Percentiles rank a stretch among this genome's conserved stretches.
phyloP scores from a whole-genome alignment of 2,797 vertebrate species.

The Phalanger gymnotis region DNA sequence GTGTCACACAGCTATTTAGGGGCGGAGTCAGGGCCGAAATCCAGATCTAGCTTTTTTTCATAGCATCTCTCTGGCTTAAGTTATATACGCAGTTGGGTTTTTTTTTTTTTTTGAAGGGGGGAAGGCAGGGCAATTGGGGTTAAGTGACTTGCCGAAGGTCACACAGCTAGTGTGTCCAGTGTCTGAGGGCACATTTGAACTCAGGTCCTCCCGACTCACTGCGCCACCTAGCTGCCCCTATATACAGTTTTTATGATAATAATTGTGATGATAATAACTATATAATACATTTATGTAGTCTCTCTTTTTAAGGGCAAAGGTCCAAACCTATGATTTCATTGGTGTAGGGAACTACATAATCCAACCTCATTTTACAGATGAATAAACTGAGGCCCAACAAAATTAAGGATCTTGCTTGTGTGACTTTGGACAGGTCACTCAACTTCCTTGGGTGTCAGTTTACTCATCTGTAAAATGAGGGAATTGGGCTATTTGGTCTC shows the following conservation, averaged over 20 bases:
- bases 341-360: background rate
- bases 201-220: too few species aligned
- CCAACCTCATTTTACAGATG: background rate
- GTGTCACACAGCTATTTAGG: background rate
- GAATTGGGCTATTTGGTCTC: too few species aligned
- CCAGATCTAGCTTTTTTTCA: background rate
- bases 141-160: too few species aligned
- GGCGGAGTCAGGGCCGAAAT: background rate
- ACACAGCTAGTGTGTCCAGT: too few species aligned
- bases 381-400: background rate
- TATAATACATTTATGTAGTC: too few species aligned
- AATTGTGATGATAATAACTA: background rate
- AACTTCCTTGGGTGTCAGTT: too few species aligned
- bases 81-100: background rate
- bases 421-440: too few species aligned
- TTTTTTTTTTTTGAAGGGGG: too few species aligned
- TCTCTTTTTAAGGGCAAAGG: background rate
- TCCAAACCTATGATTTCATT: background rate
- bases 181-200: too few species aligned
- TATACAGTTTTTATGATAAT: background rate
- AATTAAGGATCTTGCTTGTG: background rate
- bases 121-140: too few species aligned
- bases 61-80: background rate
- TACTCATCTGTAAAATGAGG: too few species aligned
- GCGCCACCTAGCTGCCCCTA: too few species aligned